Conservation (phyloP, 2,888 invertebrate genomes). For the Zonitis immaculata region DNA sequence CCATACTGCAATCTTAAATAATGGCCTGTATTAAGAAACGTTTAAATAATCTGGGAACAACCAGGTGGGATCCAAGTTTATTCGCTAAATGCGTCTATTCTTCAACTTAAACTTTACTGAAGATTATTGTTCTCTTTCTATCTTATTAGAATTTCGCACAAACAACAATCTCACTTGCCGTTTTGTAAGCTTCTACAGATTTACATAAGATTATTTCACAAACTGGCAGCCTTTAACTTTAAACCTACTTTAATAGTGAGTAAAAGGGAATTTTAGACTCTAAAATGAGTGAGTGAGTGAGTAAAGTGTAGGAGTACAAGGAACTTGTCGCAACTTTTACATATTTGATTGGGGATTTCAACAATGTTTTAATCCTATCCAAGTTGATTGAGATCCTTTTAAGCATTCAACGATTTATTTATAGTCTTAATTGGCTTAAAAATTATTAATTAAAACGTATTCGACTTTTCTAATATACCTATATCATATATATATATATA, state of each 20-base stretch:
- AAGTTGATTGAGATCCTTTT: slow-evolving; percentile 8
- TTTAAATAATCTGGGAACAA: slow-evolving; percentile 52
- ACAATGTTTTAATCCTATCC: slow-evolving; percentile 15
- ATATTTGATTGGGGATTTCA: slow-evolving; percentile 25
- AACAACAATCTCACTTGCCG: slow-evolving; percentile 25
- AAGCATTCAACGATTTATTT: background rate
- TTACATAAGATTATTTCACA: slow-evolving; percentile 49
- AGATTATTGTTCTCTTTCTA: slow-evolving; percentile 8
- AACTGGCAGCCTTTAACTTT: slow-evolving; percentile 47
- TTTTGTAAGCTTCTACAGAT: slow-evolving; percentile 41
- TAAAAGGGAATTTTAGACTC: slow-evolving; percentile 36
- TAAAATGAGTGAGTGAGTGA: background rate
- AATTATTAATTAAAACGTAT: background rate
- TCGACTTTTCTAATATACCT: too few relatives aligned
- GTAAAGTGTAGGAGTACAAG: too few relatives aligned
- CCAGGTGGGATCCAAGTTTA: slow-evolving; percentile 49
- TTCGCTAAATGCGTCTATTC: slow-evolving; percentile 47
- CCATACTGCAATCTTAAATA: slow-evolving; percentile 49
- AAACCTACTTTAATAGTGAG: slow-evolving; percentile 42
- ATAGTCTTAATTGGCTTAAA: background rate
- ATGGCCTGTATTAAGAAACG: slow-evolving; percentile 51
- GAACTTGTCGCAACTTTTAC: slow-evolving; percentile 30
- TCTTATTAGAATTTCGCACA: background rate
- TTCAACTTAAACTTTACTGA: slow-evolving; percentile 38
- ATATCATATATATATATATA: too few relatives aligned